Evolutionary conservation across 2,113 vertebrate species (phyloP).

Genomic region (Notechis scutatus): DNA sequence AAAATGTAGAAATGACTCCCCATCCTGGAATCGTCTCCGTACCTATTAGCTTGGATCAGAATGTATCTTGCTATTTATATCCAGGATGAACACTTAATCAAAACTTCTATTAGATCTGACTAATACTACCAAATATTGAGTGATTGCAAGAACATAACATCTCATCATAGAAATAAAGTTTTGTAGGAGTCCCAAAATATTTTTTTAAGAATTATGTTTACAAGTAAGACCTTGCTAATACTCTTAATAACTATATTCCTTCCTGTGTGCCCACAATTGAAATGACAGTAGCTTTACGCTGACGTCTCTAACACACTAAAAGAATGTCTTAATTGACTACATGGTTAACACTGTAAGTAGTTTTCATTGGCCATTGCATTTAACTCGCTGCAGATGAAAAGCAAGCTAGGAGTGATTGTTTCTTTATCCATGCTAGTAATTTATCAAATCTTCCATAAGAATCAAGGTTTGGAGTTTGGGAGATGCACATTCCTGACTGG

Average conservation of each 20-base stretch:
- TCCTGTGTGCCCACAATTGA: neutral
- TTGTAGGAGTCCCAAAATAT: neutral
- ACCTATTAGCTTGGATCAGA: neutral
- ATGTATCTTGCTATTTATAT: neutral
- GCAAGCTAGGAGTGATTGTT: neutral
- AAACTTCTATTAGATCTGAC: neutral
- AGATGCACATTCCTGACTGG: conserved; percentile 24
- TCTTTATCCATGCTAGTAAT: neutral
- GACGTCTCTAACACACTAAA: neutral
- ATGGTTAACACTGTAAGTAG: neutral
- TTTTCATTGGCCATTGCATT: neutral
- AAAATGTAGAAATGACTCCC: neutral
- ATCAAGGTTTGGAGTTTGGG: neutral
- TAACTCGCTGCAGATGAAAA: neutral
- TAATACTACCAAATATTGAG: neutral
- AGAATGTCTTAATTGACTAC: neutral
- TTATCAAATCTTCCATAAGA: neutral
- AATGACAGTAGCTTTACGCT: neutral
- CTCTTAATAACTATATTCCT: neutral
- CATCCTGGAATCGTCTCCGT: neutral
- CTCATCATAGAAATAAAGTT: neutral
- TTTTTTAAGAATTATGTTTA: neutral
- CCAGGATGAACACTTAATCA: neutral
- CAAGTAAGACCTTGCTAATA: neutral
- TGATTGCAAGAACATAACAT: neutral